Evolutionary conservation across 2,888 invertebrate genomes (phyloP).

Genomic region (Sepioteuthis lessoniana): DNA sequence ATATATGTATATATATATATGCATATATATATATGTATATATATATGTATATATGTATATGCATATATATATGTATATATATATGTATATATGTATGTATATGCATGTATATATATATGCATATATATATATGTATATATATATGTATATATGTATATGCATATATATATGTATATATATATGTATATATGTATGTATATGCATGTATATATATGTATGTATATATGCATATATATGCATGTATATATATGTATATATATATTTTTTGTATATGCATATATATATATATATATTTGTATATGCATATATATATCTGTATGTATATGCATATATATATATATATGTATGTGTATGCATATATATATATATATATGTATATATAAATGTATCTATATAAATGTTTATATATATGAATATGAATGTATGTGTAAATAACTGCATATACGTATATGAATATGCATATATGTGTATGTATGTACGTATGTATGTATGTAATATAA

Average conservation of each 20-base stretch:
- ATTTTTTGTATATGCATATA: too few species aligned
- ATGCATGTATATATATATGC: background rate
- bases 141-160: background rate
- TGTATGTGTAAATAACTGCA: background rate
- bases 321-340: too few species aligned
- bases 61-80: background rate
- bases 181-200: background rate
- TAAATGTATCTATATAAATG: background rate
- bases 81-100: background rate
- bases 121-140: slow-evolving; percentile 2
- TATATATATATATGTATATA: background rate
- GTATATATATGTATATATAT: background rate
- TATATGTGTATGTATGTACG: background rate
- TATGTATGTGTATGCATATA: background rate
- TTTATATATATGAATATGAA: background rate
- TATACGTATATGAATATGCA: background rate
- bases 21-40: background rate
- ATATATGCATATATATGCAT: background rate
- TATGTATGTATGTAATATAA: too few species aligned
- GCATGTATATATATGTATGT: background rate
- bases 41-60: background rate
- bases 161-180: background rate
- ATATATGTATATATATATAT: slow-evolving; percentile 24
- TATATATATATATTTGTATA: background rate
- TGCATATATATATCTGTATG: background rate